phyloP scores from a whole-genome alignment of 2,888 invertebrate genomes.

The Apamea monoglypha region DNA sequence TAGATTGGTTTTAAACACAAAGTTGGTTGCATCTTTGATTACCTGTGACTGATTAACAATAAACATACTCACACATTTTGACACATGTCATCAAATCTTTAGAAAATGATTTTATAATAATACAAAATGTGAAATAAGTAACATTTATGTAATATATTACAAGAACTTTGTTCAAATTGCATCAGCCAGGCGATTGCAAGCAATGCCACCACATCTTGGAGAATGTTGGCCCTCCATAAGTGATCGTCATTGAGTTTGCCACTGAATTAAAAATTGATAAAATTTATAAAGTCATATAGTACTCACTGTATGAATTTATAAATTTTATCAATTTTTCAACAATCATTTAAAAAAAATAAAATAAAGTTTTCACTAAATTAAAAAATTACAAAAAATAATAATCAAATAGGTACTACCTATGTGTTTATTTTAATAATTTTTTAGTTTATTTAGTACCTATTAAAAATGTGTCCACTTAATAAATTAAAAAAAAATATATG shows the following conservation, averaged over 20 bases:
- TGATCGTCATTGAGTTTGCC: constrained; percentile 31
- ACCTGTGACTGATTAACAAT: neutral
- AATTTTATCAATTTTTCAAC: too few species aligned
- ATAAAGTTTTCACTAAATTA: too few species aligned
- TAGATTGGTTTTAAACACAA: constrained; percentile 19
- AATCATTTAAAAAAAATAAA: neutral
- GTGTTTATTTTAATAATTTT: too few species aligned
- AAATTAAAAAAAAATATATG: neutral
- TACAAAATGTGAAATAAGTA: constrained; percentile 44
- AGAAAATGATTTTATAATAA: constrained; percentile 38
- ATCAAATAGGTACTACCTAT: neutral
- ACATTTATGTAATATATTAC: constrained; percentile 50
- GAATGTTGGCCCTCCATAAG: constrained; percentile 44
- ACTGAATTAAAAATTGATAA: constrained; percentile 5
- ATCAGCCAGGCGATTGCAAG: constrained; percentile 77
- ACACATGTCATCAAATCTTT: constrained; percentile 10
- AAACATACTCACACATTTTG: constrained; percentile 2
- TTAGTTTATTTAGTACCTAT: too few species aligned
- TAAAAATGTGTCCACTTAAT: too few species aligned
- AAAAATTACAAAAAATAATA: too few species aligned
- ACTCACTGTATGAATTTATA: too few species aligned
- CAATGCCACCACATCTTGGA: constrained; percentile 40
- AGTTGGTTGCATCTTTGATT: constrained; percentile 1
- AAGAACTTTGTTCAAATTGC: constrained; percentile 69
- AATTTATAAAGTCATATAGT: neutral